Base-by-base conservation (phyloP, 2,113 vertebrate genomes). In the Malurus alboscapulatus region DNA sequence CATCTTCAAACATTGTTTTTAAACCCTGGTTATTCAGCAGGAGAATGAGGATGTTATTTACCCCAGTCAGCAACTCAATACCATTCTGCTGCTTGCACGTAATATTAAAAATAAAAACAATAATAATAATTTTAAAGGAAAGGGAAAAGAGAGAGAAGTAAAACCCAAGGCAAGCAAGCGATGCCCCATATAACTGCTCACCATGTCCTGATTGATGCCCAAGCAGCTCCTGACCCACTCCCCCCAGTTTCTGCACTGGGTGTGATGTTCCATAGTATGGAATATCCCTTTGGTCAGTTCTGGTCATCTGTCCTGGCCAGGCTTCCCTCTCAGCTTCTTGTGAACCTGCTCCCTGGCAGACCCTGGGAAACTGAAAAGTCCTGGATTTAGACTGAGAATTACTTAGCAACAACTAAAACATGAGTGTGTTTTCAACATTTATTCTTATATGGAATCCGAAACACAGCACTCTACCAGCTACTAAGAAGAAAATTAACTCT, bases 261-360 rank as follows among this genome's bases (percentile, higher is more conserved):
- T 4, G 11, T 13, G 44, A 12, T 0, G 0, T 21, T 17, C 53
- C 54, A 16, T 25, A 38, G 21, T 25, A 3, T 17, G 67, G 45
- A 32, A 14, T 4, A 38, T n/a, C 38, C 59, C 32, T 38, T 27
- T 66, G 86, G 22, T 36, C 59, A 66, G 59, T 29, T 45, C 51
- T 51, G 67, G 5, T 36, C 76, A 66, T 59, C 51, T 80, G 5
- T 45, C n/a, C 44, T 38, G 51, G 51, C 27, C 18, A 3, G 4
- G n/a, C n/a, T 73, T 20, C 4, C 22, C 17, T 21, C 51, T 10
- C 51, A 58, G 44, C 12, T 47, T 40, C 45, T 47, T 53, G 24
- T 53, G 69, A 14, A 59, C 19, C 69, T 74, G 45, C n/a, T 53
- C 29, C 6, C 53, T 61, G 61, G 29, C 24, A 88, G 47, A 54